Conservation (phyloP, 2,797 vertebrate species). For the Liparis tanakae region DNA sequence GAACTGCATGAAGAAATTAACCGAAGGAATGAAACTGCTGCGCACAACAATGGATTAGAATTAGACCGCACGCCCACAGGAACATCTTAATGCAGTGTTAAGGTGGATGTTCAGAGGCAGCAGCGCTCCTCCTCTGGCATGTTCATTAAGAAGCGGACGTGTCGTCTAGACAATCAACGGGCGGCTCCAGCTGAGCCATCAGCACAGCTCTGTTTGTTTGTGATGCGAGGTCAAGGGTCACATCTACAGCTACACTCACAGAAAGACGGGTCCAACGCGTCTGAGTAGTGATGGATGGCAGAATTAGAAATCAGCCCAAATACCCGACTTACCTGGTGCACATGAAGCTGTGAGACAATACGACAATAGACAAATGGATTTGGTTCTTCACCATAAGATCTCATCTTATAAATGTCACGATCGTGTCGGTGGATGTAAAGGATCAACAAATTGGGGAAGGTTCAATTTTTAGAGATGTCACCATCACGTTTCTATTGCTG, state of each 20-base stretch:
- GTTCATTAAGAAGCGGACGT: too few relatives aligned
- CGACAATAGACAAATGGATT: not conserved
- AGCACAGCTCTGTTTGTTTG: not conserved
- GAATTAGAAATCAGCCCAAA: not conserved
- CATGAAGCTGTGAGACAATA: not conserved
- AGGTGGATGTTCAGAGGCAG: too few relatives aligned
- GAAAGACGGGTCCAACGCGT: not conserved
- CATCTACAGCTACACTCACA: conserved; percentile 15
- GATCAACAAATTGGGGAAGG: too few relatives aligned
- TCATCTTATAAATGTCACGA: not conserved
- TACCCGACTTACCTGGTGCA: not conserved
- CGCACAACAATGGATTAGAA: too few relatives aligned
- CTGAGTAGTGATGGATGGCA: conserved; percentile 9
- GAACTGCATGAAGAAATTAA: too few relatives aligned
- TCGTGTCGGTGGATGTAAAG: too few relatives aligned
- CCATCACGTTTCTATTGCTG: not conserved
- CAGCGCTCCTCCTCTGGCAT: too few relatives aligned
- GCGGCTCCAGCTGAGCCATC: not conserved
- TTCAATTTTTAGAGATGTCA: too few relatives aligned
- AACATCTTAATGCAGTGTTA: too few relatives aligned
- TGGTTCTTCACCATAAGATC: not conserved
- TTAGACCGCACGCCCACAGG: too few relatives aligned
- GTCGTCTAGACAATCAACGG: too few relatives aligned
- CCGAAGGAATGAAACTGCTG: too few relatives aligned
- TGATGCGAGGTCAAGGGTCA: not conserved